Percentiles rank a stretch among this genome's conserved stretches.
Conservation (phyloP, 2,113 vertebrate species). For the Hippocampus barbouri region DNA sequence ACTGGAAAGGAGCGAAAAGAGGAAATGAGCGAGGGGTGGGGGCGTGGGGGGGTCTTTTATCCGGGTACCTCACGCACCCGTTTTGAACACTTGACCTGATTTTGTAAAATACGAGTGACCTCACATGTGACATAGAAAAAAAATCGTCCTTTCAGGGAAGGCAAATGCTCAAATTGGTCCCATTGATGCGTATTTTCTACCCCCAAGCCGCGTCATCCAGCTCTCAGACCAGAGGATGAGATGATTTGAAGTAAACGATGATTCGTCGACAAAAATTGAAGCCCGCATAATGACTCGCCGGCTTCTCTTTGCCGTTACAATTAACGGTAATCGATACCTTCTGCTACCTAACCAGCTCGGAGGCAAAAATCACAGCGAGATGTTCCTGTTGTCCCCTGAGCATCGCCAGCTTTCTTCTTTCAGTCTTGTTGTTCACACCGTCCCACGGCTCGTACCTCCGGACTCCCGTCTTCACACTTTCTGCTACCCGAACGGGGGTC, state of each 20-base stretch:
- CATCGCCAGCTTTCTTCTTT: not conserved
- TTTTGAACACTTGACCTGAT: too few relatives aligned
- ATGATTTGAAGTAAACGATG: not conserved
- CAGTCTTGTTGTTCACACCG: not conserved
- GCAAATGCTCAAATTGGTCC: too few relatives aligned
- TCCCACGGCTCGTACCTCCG: not conserved
- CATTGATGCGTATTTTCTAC: too few relatives aligned
- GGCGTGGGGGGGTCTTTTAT: too few relatives aligned
- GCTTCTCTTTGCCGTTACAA: not conserved
- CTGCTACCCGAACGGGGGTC: constrained; percentile 6
- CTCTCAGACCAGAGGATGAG: not conserved
- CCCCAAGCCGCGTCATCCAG: too few relatives aligned
- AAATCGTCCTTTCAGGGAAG: too few relatives aligned
- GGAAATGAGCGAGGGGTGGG: constrained; percentile 7
- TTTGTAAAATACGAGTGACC: too few relatives aligned
- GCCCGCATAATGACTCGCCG: not conserved
- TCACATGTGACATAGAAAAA: too few relatives aligned
- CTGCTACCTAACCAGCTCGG: not conserved
- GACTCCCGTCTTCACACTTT: not conserved
- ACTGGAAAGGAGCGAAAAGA: constrained; percentile 14
- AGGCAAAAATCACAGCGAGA: not conserved
- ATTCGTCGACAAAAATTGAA: not conserved
- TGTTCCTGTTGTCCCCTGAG: not conserved
- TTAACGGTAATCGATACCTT: not conserved
- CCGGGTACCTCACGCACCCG: too few relatives aligned